Percentiles rank a stretch among this genome's conserved stretches.
Evolutionary conservation across 2,113 vertebrate species (phyloP).

Genomic region (Gyps fulvus): DNA sequence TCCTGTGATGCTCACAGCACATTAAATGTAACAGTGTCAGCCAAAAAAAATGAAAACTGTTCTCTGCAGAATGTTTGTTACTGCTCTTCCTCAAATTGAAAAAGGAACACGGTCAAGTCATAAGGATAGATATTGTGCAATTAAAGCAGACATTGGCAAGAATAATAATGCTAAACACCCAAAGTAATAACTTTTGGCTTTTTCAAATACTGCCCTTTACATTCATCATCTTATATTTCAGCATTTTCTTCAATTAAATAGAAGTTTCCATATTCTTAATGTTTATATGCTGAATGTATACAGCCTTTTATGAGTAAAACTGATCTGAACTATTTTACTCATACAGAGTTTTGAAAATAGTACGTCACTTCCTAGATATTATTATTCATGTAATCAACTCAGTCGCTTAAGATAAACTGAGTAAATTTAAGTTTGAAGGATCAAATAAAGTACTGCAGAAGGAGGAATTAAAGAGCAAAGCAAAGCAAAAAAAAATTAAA

Average conservation of each 20-base stretch:
- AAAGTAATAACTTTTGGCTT: neutral
- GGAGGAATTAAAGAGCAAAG: neutral
- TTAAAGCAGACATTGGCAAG: neutral
- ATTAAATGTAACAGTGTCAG: neutral
- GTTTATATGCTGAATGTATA: neutral
- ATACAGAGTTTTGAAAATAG: neutral
- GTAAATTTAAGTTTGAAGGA: constrained; percentile 54
- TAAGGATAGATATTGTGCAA: neutral
- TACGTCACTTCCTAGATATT: neutral
- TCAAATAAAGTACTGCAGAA: constrained; percentile 49
- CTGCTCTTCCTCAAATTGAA: neutral
- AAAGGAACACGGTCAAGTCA: neutral
- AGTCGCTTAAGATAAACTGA: neutral
- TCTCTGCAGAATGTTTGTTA: neutral
- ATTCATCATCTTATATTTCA: neutral
- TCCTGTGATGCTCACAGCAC: neutral
- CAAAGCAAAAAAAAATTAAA: neutral
- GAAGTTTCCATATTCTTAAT: neutral
- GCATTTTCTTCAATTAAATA: neutral
- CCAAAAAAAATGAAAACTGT: neutral
- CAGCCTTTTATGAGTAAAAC: neutral
- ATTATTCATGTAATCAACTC: neutral
- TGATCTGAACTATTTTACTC: neutral
- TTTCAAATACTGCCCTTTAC: neutral
- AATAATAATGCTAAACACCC: neutral